A percentile compares a stretch with the other conserved stretches of the same genome.
Evolutionary conservation across 2,797 vertebrate species (phyloP).

Genomic region (Apogon hyalosoma): DNA sequence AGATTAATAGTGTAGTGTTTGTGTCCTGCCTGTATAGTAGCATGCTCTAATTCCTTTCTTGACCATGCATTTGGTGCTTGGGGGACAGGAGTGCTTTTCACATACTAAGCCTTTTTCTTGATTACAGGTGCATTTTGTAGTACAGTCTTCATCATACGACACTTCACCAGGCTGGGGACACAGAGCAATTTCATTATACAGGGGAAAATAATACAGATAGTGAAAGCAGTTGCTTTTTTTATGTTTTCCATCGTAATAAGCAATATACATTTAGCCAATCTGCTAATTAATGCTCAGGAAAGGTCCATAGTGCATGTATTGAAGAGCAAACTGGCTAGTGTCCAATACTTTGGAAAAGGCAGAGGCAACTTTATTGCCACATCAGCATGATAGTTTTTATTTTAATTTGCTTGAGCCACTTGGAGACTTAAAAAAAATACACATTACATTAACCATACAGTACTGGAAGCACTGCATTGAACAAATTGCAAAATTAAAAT

Average conservation of each 20-base stretch:
- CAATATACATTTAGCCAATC: conserved; percentile 25
- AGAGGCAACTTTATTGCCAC: conserved; percentile 17
- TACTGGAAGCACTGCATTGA: too few species aligned
- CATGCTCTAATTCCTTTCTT: conserved; percentile 70
- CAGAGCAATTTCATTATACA: conserved; percentile 19
- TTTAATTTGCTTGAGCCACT: background rate
- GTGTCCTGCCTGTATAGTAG: conserved; percentile 70
- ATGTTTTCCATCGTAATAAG: conserved; percentile 11
- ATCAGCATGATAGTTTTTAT: background rate
- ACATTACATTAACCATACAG: too few species aligned
- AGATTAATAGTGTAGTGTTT: background rate
- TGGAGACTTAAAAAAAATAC: conserved; percentile 5
- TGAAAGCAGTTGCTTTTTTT: background rate
- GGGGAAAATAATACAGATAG: background rate
- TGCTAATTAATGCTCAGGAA: conserved; percentile 22
- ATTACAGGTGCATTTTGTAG: conserved; percentile 74
- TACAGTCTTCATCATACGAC: conserved; percentile 72
- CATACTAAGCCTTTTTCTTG: conserved; percentile 69
- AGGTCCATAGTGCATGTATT: conserved; percentile 10
- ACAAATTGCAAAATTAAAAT: too few species aligned
- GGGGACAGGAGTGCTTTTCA: conserved; percentile 66
- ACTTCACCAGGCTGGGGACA: conserved; percentile 73
- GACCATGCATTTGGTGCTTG: conserved; percentile 73
- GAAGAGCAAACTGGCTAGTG: conserved; percentile 15
- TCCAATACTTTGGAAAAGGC: conserved; percentile 11